Conservation (phyloP, 2,113 vertebrate genomes). For the Chloropsis hardwickii region DNA sequence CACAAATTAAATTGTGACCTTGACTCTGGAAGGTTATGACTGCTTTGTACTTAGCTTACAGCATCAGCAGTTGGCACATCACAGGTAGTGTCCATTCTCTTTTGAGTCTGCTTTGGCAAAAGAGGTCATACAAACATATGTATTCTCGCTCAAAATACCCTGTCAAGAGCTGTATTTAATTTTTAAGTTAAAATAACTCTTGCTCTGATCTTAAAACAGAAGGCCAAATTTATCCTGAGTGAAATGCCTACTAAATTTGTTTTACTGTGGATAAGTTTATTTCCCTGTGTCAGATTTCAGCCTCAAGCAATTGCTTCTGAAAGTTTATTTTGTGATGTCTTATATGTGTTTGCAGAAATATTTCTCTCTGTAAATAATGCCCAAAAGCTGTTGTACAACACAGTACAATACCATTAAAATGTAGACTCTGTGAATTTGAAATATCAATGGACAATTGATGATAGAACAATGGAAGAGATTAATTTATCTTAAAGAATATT, state of each 20-base stretch:
- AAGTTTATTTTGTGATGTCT: slow-evolving; percentile 30
- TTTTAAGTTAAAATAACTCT: background rate
- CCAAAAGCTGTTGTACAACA: slow-evolving; percentile 31
- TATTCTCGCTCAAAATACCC: background rate
- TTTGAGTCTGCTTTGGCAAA: background rate
- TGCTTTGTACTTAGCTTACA: background rate
- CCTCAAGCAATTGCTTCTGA: slow-evolving; percentile 21
- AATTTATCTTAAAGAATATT: slow-evolving; percentile 9
- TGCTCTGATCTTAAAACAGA: background rate
- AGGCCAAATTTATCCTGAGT: background rate
- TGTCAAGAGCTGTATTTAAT: background rate
- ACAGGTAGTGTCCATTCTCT: background rate
- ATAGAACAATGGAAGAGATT: slow-evolving; percentile 18
- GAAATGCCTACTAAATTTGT: background rate
- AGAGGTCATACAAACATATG: background rate
- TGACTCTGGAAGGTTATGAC: background rate
- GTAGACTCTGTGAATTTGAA: slow-evolving; percentile 11
- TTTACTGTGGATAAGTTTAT: background rate
- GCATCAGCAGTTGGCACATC: background rate
- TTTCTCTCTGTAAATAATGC: slow-evolving; percentile 5
- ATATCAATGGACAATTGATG: slow-evolving; percentile 11
- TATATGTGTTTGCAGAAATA: background rate
- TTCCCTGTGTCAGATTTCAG: slow-evolving; percentile 2
- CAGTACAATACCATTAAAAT: slow-evolving; percentile 5
- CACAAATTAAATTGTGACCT: background rate